Percentiles rank a stretch among this genome's conserved stretches.
Evolutionary conservation across 2,113 vertebrate genomes (phyloP).

Genomic region (Sinocyclocheilus anshuiensis): DNA sequence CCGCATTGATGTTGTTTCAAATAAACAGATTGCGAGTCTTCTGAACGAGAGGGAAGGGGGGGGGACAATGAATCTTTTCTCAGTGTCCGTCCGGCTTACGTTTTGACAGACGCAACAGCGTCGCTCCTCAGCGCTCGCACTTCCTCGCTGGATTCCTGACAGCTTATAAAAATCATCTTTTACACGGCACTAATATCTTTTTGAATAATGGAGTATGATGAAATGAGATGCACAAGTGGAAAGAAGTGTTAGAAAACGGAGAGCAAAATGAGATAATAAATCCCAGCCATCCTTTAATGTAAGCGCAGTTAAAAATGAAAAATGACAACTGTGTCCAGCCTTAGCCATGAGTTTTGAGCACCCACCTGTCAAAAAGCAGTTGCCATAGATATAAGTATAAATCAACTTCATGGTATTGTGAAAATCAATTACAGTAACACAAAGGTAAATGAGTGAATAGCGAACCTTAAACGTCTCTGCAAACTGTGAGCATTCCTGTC

Average conservation of each 20-base stretch:
- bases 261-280: conserved; percentile 10
- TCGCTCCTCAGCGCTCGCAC: conserved; percentile 3
- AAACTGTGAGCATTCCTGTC: neutral
- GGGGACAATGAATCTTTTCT: conserved; percentile 11
- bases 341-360: neutral
- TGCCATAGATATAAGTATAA: conserved; percentile 20
- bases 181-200: conserved; percentile 40
- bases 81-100: neutral
- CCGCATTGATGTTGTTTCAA: conserved; percentile 12
- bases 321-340: conserved; percentile 39
- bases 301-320: conserved; percentile 17
- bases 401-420: conserved; percentile 29
- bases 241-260: neutral
- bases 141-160: conserved; percentile 24
- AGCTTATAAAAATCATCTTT: conserved; percentile 39
- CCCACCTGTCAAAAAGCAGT: conserved; percentile 18
- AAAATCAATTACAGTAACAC: conserved; percentile 23
- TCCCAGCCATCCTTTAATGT: neutral
- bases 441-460: conserved; percentile 4
- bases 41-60: neutral
- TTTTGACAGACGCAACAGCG: conserved; percentile 16
- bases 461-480: neutral
- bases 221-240: conserved; percentile 3
- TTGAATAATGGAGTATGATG: conserved; percentile 36
- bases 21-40: conserved; percentile 26